A percentile compares a stretch with the other conserved stretches of the same genome.
phyloP scores from a whole-genome alignment of 2,113 vertebrate species.

The Delphinapterus leucas region DNA sequence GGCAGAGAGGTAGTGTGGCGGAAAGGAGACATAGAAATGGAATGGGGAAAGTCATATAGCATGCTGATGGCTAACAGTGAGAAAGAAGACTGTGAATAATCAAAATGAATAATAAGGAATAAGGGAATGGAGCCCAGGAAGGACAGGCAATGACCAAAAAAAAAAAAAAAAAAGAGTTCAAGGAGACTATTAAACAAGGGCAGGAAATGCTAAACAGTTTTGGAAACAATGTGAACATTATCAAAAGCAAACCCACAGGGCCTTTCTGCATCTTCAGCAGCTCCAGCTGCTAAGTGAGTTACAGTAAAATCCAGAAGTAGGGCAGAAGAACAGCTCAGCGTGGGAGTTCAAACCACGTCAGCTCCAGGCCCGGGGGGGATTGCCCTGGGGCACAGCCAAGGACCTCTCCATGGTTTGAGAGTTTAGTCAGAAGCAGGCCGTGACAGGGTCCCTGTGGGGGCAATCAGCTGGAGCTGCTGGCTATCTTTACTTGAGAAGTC shows the following conservation, averaged over 20 bases:
- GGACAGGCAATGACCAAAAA: not conserved
- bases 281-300: conserved; percentile 43
- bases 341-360: conserved; percentile 52
- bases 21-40: not conserved
- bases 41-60: too few relatives aligned
- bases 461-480: not conserved
- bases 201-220: conserved; percentile 59
- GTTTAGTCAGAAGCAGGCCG: not conserved
- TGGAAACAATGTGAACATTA: conserved; percentile 45
- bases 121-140: not conserved
- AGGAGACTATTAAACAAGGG: not conserved
- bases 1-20: fast-evolving
- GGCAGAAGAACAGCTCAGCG: conserved; percentile 41
- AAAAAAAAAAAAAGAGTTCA: not conserved
- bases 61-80: not conserved
- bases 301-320: conserved; percentile 75
- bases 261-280: conserved; percentile 52
- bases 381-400: conserved; percentile 30
- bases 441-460: not conserved
- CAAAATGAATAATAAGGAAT: not conserved
- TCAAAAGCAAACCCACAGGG: conserved; percentile 62
- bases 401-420: conserved; percentile 22
- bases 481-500: not conserved
- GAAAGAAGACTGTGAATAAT: not conserved
- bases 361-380: conserved; percentile 46